These are phyloP conservation scores for Ianthella basta DNA, from an alignment of 37 sponge, comb jelly and placozoan species.

Conservation along the genomic window DNA sequence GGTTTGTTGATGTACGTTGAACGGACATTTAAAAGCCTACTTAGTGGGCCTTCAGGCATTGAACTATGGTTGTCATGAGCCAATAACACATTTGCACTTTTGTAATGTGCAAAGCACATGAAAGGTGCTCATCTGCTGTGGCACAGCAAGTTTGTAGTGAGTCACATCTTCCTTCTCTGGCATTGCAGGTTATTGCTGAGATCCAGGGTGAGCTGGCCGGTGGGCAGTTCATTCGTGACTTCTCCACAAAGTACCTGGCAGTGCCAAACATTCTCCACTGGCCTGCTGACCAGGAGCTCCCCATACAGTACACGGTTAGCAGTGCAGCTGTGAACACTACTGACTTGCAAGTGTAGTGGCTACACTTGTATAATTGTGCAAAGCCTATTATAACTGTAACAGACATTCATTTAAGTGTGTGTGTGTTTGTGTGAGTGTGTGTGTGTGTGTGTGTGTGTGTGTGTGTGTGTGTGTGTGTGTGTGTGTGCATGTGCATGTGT, in stretches of 20 bases:
- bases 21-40: not conserved
- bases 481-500: too few relatives aligned
- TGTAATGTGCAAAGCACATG: not conserved
- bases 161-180: too few relatives aligned
- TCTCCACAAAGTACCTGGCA: slow-evolving; percentile 62
- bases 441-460: too few relatives aligned
- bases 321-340: too few relatives aligned
- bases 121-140: too few relatives aligned
- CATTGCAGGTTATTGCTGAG: slow-evolving; percentile 59
- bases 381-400: too few relatives aligned
- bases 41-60: not conserved
- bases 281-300: not conserved
- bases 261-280: slow-evolving; percentile 62
- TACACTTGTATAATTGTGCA: too few relatives aligned
- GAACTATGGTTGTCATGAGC: not conserved
- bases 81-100: not conserved
- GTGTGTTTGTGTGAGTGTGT: too few relatives aligned
- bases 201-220: slow-evolving; percentile 75
- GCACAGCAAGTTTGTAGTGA: too few relatives aligned
- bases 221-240: slow-evolving; percentile 43
- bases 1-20: not conserved
- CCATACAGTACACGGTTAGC: slow-evolving; percentile 45
- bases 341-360: too few relatives aligned
- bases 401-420: too few relatives aligned
- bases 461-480: too few relatives aligned